Percentiles rank a stretch among this genome's conserved stretches.
These are phyloP conservation scores for Empis stercorea DNA, from an alignment of 2,888 invertebrate genomes.

Conservation along the genomic window DNA sequence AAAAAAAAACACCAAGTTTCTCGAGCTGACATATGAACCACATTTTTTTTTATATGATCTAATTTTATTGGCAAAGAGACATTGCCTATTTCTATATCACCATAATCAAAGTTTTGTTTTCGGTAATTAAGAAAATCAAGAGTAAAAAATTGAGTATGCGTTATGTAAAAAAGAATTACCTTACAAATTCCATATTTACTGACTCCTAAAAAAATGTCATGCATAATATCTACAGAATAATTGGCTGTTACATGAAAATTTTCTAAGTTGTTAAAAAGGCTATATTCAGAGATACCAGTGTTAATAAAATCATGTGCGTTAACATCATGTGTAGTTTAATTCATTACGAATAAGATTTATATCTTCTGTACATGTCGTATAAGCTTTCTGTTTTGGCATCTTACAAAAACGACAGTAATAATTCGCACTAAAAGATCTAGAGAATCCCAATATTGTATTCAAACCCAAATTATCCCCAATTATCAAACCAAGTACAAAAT, in stretches of 20 bases:
- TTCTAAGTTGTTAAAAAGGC: constrained; percentile 11
- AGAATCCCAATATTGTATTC: constrained; percentile 9
- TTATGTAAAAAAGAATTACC: constrained; percentile 3
- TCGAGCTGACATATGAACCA: too few species aligned
- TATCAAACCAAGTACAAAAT: constrained; percentile 10
- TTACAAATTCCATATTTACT: constrained; percentile 7
- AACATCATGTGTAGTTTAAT: constrained; percentile 11
- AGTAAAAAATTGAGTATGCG: constrained; percentile 6
- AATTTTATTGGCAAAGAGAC: too few species aligned
- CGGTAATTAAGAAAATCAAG: too few species aligned
- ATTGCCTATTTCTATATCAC: too few species aligned
- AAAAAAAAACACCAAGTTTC: too few species aligned
- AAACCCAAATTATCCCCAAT: constrained; percentile 11
- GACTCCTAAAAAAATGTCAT: constrained; percentile 11
- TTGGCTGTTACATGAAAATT: too few species aligned
- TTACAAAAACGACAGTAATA: constrained; percentile 12
- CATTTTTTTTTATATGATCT: too few species aligned
- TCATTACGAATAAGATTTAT: constrained; percentile 8
- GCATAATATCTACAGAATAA: constrained; percentile 12
- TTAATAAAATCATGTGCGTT: constrained; percentile 7
- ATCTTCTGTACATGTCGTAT: constrained; percentile 7
- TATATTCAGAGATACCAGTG: constrained; percentile 8
- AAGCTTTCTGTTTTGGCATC: constrained; percentile 7
- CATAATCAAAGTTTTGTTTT: too few species aligned
- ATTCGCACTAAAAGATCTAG: constrained; percentile 10